Evolutionary conservation across 1,140 invertebrate genomes (phyloP).

Genomic region (Steinernema feltiae): DNA sequence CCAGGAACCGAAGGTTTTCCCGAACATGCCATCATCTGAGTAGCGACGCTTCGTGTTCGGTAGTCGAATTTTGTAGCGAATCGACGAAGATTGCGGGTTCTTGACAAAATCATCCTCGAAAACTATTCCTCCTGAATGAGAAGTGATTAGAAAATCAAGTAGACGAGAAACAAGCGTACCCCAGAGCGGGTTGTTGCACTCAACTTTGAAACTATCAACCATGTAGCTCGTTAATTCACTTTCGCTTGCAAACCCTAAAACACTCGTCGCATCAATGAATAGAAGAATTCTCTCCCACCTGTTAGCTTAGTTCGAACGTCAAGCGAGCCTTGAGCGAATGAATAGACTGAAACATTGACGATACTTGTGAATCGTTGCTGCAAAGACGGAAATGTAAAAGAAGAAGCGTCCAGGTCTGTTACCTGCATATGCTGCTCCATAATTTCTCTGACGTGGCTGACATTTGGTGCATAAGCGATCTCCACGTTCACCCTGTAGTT

Average conservation of each 20-base stretch:
- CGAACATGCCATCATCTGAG: not conserved
- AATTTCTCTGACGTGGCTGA: conserved; percentile 18
- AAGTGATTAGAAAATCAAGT: conserved; percentile 16
- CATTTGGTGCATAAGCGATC: conserved; percentile 26
- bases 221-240: conserved; percentile 25
- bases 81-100: conserved; percentile 15
- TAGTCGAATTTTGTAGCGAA: conserved; percentile 30
- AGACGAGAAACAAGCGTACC: conserved; percentile 15
- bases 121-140: conserved; percentile 31
- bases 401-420: not conserved
- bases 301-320: not conserved
- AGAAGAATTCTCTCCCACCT: too few species aligned
- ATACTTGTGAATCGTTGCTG: conserved; percentile 9
- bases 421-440: conserved; percentile 27
- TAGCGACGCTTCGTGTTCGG: conserved; percentile 29
- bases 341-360: not conserved
- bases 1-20: conserved; percentile 12
- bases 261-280: too few species aligned
- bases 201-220: conserved; percentile 17
- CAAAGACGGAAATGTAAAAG: conserved; percentile 9
- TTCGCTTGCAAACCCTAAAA: conserved; percentile 26
- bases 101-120: conserved; percentile 24
- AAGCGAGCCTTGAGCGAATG: not conserved
- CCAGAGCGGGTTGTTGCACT: conserved; percentile 29
- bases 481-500: not conserved